phyloP scores from a whole-genome alignment of 2,113 vertebrate species.

The Phyllopteryx taeniolatus region DNA sequence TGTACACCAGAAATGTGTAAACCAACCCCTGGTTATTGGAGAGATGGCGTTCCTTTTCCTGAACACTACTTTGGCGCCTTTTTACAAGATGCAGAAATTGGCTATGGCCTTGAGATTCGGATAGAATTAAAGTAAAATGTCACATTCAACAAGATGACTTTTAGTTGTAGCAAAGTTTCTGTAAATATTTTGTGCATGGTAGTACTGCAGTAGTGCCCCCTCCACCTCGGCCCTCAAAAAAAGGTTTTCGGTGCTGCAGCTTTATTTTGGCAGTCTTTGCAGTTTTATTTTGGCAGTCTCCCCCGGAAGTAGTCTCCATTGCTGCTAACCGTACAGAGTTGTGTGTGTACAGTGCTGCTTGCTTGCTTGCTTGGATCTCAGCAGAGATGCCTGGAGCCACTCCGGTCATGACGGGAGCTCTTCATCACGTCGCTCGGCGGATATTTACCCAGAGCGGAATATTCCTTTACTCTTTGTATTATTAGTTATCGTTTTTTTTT shows the following conservation, averaged over 20 bases:
- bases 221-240: neutral
- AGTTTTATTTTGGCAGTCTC: conserved; percentile 6
- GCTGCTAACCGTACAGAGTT: neutral
- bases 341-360: neutral
- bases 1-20: too few relatives aligned
- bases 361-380: neutral
- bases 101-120: too few relatives aligned
- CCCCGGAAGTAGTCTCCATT: neutral
- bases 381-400: neutral
- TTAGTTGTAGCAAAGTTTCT: too few relatives aligned
- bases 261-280: conserved; percentile 7
- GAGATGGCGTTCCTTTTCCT: too few relatives aligned
- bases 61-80: too few relatives aligned
- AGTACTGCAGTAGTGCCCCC: too few relatives aligned
- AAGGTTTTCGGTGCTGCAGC: neutral
- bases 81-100: too few relatives aligned
- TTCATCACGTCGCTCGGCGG: neutral
- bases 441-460: neutral
- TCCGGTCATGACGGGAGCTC: neutral
- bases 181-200: too few relatives aligned
- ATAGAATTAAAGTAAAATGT: too few relatives aligned
- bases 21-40: too few relatives aligned
- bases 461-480: neutral
- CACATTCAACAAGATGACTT: too few relatives aligned
- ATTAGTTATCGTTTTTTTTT: neutral